These are phyloP conservation scores for Drosophila murphyi DNA, from an alignment of 1,140 invertebrate genomes.

Conservation along the genomic window DNA sequence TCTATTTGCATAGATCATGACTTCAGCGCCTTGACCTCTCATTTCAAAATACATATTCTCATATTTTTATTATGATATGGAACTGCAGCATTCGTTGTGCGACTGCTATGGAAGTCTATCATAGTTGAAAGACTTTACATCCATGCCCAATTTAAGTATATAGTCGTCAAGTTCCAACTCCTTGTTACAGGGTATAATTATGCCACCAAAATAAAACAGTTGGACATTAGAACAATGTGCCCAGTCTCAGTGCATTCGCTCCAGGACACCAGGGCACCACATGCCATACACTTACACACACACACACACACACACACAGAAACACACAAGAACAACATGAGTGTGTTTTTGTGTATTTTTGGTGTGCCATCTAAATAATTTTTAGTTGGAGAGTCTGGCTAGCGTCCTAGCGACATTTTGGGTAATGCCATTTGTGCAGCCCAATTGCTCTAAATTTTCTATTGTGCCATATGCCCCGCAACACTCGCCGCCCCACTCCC, in stretches of 20 bases:
- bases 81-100: not conserved
- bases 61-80: not conserved
- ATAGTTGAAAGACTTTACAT: too few species aligned
- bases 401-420: conserved; percentile 31
- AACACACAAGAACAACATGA: not conserved
- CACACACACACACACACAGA: conserved; percentile 19
- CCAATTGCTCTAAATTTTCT: conserved; percentile 34
- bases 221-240: conserved; percentile 70
- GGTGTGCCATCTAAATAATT: conserved; percentile 60
- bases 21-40: too few species aligned
- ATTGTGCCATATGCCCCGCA: not conserved
- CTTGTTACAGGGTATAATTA: conserved; percentile 33
- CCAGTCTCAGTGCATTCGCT: conserved; percentile 40
- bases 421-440: conserved; percentile 40
- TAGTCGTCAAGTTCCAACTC: not conserved
- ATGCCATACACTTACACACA: conserved; percentile 15
- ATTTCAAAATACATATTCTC: not conserved
- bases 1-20: not conserved
- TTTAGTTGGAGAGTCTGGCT: conserved; percentile 44
- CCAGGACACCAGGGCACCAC: conserved; percentile 37
- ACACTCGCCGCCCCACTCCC: too few species aligned
- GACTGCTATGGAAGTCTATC: too few species aligned
- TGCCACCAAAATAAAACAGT: conserved; percentile 1
- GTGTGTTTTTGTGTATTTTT: conserved; percentile 16
- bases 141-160: too few species aligned